Conservation (phyloP, 2,797 vertebrate genomes). For the Phataginus tricuspis region DNA sequence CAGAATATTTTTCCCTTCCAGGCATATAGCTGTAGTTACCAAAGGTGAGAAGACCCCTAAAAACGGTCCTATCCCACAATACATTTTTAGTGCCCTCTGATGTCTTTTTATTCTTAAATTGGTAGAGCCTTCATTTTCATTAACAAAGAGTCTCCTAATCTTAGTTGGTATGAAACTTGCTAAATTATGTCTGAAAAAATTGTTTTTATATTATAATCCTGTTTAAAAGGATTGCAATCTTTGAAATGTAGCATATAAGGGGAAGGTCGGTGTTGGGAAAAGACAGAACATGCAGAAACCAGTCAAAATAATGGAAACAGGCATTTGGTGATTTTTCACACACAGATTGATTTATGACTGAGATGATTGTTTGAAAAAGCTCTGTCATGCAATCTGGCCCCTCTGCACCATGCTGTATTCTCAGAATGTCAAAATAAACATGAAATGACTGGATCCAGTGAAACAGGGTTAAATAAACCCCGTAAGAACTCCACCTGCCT, state of each 20-base stretch:
- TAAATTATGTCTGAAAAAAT: background rate
- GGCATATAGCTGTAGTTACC: background rate
- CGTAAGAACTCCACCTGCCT: background rate
- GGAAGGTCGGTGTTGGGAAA: background rate
- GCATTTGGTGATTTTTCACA: background rate
- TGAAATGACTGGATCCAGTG: background rate
- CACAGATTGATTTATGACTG: background rate
- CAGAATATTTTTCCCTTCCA: slow-evolving; percentile 17
- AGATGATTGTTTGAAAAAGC: slow-evolving; percentile 27
- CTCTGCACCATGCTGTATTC: background rate
- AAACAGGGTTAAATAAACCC: background rate
- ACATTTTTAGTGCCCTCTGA: background rate
- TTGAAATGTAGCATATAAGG: background rate
- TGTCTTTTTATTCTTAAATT: slow-evolving; percentile 1
- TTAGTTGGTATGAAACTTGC: background rate
- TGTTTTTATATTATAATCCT: background rate
- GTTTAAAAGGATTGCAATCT: background rate
- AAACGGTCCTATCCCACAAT: background rate
- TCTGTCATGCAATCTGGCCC: background rate
- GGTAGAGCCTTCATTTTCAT: background rate
- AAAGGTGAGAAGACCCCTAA: background rate
- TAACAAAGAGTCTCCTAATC: background rate
- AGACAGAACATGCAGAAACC: background rate
- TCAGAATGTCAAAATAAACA: slow-evolving; percentile 31
- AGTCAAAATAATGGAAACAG: background rate